Conservation (phyloP, 2,797 vertebrate genomes). For the Acanthurus tractus region DNA sequence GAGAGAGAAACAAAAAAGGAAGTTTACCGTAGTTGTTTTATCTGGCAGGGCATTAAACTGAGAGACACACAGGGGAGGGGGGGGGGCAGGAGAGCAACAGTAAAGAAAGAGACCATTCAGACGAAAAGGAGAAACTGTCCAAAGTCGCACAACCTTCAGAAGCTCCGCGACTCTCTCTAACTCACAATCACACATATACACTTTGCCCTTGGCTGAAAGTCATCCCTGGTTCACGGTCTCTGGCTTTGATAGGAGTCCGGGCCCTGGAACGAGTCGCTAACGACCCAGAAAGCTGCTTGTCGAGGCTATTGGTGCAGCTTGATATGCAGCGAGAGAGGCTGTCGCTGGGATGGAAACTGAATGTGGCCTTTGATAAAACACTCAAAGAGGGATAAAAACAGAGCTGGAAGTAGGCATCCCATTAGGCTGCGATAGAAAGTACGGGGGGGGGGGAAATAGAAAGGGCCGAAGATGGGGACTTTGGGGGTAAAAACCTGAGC, state of each 20-base stretch:
- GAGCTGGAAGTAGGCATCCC: conserved; percentile 52
- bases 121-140: conserved; percentile 59
- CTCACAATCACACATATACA: conserved; percentile 44
- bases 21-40: conserved; percentile 80
- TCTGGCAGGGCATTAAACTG: conserved; percentile 73
- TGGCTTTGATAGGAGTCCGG: conserved; percentile 70
- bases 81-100: not conserved
- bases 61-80: conserved; percentile 69
- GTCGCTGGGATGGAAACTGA: conserved; percentile 66
- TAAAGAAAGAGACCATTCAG: conserved; percentile 62
- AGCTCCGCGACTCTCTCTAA: conserved; percentile 44
- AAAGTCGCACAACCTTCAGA: conserved; percentile 70
- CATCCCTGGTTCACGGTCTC: conserved; percentile 68
- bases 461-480: not conserved
- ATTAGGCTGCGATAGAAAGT: conserved; percentile 60
- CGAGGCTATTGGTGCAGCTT: conserved; percentile 51
- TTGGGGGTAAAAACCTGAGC: conserved; percentile 32
- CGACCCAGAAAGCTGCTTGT: conserved; percentile 67
- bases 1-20: conserved; percentile 74
- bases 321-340: conserved; percentile 59
- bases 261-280: conserved; percentile 68
- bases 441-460: conserved; percentile 20
- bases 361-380: conserved; percentile 76
- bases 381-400: conserved; percentile 69
- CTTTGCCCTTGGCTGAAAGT: conserved; percentile 77